A percentile compares a stretch with the other conserved stretches of the same genome.
These are phyloP conservation scores for Euphydryas editha DNA, from an alignment of 2,888 invertebrate genomes.

Conservation along the genomic window DNA sequence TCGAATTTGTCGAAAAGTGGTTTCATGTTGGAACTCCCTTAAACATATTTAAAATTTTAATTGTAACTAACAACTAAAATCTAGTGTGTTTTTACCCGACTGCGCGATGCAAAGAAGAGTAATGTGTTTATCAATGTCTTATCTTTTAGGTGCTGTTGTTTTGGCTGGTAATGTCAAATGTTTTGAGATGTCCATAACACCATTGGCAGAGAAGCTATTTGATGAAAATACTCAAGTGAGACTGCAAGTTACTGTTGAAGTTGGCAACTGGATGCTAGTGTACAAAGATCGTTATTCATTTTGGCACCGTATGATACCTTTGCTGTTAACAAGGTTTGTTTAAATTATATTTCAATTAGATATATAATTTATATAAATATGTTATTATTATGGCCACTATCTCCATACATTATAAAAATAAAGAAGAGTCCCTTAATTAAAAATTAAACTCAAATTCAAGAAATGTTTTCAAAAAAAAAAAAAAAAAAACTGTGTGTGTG, in stretches of 20 bases:
- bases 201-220: constrained; percentile 94
- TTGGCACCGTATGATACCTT: constrained; percentile 92
- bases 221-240: constrained; percentile 92
- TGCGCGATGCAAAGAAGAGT: too few species aligned
- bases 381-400: too few species aligned
- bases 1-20: too few species aligned
- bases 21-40: too few species aligned
- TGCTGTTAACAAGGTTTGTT: constrained; percentile 90
- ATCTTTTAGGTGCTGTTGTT: constrained; percentile 80
- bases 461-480: too few species aligned
- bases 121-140: not conserved
- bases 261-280: constrained; percentile 90
- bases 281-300: constrained; percentile 95
- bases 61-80: too few species aligned
- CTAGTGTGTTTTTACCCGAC: too few species aligned
- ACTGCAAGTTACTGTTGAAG: constrained; percentile 88
- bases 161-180: constrained; percentile 88
- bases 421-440: too few species aligned
- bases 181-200: constrained; percentile 88
- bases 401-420: too few species aligned
- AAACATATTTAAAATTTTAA: too few species aligned
- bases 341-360: not conserved
- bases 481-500: too few species aligned
- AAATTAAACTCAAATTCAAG: too few species aligned
- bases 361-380: not conserved